These are phyloP conservation scores for Acanthoscelides obtectus DNA, from an alignment of 2,888 invertebrate species.

Conservation along the genomic window DNA sequence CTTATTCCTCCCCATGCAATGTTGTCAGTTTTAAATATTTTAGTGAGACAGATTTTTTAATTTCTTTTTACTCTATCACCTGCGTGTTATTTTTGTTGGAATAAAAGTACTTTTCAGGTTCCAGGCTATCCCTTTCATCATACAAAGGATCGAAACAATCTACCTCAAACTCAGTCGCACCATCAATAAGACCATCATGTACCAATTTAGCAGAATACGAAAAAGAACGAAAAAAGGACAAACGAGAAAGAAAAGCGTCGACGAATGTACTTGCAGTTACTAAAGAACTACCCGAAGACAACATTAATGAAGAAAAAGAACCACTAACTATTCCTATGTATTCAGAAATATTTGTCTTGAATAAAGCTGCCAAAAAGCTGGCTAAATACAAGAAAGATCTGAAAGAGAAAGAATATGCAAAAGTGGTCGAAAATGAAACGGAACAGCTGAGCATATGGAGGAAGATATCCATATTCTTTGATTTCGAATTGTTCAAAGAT, in stretches of 20 bases:
- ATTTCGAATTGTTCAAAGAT: conserved; percentile 65
- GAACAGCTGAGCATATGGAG: conserved; percentile 49
- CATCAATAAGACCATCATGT: conserved; percentile 44
- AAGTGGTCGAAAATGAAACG: conserved; percentile 5
- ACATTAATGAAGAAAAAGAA: conserved; percentile 10
- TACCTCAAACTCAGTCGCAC: conserved; percentile 36
- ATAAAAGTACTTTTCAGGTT: conserved; percentile 14
- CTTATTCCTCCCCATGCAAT: too few relatives aligned
- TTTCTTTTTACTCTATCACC: too few relatives aligned
- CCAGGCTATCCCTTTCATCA: conserved; percentile 45
- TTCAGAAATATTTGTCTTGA: conserved; percentile 54
- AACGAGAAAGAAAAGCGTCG: conserved; percentile 26
- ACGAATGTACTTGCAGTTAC: conserved; percentile 28
- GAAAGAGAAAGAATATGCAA: conserved; percentile 16
- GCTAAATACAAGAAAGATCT: conserved; percentile 41
- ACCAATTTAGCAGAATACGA: conserved; percentile 32
- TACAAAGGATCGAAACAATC: conserved; percentile 35
- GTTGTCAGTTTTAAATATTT: too few relatives aligned
- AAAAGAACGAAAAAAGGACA: conserved; percentile 17
- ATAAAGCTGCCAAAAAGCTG: conserved; percentile 53
- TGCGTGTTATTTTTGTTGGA: too few relatives aligned
- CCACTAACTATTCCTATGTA: conserved; percentile 10
- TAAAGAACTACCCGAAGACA: conserved; percentile 28
- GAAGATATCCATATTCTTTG: conserved; percentile 63
- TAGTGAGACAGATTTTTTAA: too few relatives aligned